Base-by-base conservation (phyloP, 2,113 vertebrate species). In the Phrynosoma blainvillii region DNA sequence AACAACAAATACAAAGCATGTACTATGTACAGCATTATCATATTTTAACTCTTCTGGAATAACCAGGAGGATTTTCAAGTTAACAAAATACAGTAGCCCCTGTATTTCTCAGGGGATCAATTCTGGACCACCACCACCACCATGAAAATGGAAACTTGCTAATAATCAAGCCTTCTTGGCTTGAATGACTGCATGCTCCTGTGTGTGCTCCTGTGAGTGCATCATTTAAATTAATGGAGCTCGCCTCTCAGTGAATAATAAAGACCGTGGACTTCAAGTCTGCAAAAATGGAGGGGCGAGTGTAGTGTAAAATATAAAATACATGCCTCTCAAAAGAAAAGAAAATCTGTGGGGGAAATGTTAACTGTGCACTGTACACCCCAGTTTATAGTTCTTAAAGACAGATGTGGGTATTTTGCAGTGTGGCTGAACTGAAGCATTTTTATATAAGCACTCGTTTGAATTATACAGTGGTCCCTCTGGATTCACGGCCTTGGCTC, bases 391-490 rank as follows among this genome's bases (percentile, higher is more conserved):
- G 25, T 83, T 84, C n/a, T 42, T 23, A 54, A 62, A 77, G 56
- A 62, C 36, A 85, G 42, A 65, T 77, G 47, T 65, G 21, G 11
- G 14, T 65, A 36, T 85, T 76, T 73, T 47, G 52, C 30, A 73
- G 56, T 84, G 30, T 84, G 42, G 52, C 47, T 84, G 52, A 71
- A 70, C 42, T 52, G 3, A 32, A 30, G 42, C 42, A 52, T 84
- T 84, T 84, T 40, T 73, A 56, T 27, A 30, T 52, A 84, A 84
- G n/a, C n/a, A 84, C 54, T 73, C 32, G 52, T 84, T 73, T 73
- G 68, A 52, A 84, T 73, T 73, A 52, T 36, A 36, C 36, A 36
- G 36, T 36, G 36, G 36, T 36, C 36, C 36, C 36, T 36, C 36
- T 36, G 36, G 36, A 36, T 36, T 36, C 36, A 36, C 36, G 2